phyloP scores from a whole-genome alignment of 64 coral and sea anemone genomes.

The Montipora foliosa region DNA sequence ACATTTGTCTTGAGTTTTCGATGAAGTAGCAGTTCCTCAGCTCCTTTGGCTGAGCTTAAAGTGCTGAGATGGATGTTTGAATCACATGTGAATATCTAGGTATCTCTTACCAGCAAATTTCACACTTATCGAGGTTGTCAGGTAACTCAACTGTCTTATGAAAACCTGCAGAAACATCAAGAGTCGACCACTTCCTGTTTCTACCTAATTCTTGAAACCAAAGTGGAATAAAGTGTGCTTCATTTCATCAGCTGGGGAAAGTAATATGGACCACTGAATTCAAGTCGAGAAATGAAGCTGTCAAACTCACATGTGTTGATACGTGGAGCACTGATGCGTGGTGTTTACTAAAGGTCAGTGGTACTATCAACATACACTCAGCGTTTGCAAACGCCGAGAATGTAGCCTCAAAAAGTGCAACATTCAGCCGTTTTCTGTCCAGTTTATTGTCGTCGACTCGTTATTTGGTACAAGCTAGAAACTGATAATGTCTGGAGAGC shows the following conservation, averaged over 20 bases:
- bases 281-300: conserved; percentile 57
- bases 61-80: background rate
- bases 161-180: background rate
- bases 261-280: conserved; percentile 18
- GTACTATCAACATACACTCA: background rate
- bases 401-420: background rate
- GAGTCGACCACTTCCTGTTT: background rate
- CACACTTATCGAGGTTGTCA: background rate
- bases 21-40: conserved; percentile 3
- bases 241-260: background rate
- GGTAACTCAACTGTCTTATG: background rate
- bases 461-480: background rate
- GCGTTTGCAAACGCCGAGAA: too few species aligned
- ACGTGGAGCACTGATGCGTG: conserved; percentile 32
- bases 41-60: conserved; percentile 62
- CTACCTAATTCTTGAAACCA: background rate
- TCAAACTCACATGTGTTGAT: conserved; percentile 66
- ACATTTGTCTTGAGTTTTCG: background rate
- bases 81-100: background rate
- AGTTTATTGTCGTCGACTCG: background rate
- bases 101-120: background rate
- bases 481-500: background rate
- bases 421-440: background rate
- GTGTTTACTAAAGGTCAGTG: conserved; percentile 5
- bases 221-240: background rate